Base-by-base conservation (phyloP, 2,113 vertebrate genomes). In the Sisor rabdophorus region DNA sequence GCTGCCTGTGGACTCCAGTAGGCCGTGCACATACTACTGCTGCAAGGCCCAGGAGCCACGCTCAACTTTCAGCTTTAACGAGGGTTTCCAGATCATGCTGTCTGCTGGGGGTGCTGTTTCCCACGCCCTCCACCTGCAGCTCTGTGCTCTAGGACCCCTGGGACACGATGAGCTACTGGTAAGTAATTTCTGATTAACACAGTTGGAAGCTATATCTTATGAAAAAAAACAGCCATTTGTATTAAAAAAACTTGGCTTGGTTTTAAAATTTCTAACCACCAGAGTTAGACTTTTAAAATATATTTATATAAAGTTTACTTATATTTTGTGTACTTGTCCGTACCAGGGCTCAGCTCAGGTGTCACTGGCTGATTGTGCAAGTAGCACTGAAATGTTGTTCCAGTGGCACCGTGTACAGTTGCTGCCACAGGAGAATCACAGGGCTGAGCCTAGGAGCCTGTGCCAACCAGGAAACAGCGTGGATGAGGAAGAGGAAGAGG, bases 141-240 rank as follows among this genome's bases (percentile, higher is more conserved):
- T 98, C 81, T 98, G 95, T 80, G 91, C 93, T 2, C 88, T 95
- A 84, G 94, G 92, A 60, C 91, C 89, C 8, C 92, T 94, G 73
- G 90, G 92, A 15, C 94, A 95, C 83, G 96, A 99, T 80, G 95
- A 98, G 50, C 87, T 95, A 1, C 86, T 98, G 95, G 97, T 99
- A 88, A 81, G 93, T 36, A 20, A 12, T 19, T 36, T 8, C 17
- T 19, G 26, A 52, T 19, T 15, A 52, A 11, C 1, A 52, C 17
- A 52, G 7, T 22, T 65, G 13, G 9, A n/a, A 40, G 0, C n/a
- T 26, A 50, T 19, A 11, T 68, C n/a, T n/a, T n/a, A n/a, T 67
- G 16, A 40, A 47, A 47, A 48, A 17, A 26, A 48, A 4, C 48
- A 12, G 12, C 22, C 32, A 12, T 65, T 65, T 22, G 7, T 8